Base-by-base conservation (phyloP, 1,140 invertebrate genomes). In the Agrypnia vestita region DNA sequence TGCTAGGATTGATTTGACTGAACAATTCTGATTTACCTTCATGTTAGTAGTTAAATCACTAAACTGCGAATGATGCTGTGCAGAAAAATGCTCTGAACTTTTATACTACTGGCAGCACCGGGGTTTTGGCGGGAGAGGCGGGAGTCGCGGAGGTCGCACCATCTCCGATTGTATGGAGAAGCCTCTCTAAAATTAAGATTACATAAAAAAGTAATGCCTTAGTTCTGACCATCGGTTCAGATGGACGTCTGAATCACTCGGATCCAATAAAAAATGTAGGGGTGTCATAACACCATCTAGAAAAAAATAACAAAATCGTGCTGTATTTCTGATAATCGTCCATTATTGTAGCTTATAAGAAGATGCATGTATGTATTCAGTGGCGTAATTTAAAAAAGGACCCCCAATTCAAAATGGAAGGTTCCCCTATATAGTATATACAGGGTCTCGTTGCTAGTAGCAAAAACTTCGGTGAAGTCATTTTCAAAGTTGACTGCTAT, bases 61-160 rank as follows among this genome's bases (percentile, higher is more conserved):
- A 76, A 80, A 69, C 76, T 71, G 79, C 76, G 72, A 83, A 61
- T 83, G 82, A 83, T 83, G 82, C 76, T 55, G 53, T 51, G 25
- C 64, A 47, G 62, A 64, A 73, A 80, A 62, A 43, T 53, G 62
- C 4, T 10, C 4, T n/a, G 59, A 76, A 64, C 78, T 83, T 83
- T 80, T 83, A 83, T 83, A 83, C 71, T 79, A 62, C 43, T 61
- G 55, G 67, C 61, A 44, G 47, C 6, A 35, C 55, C 46, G 51
- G 53, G 15, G 55, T 44, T 73, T 74, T 74, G 74, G 77, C 74
- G 59, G 71, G 51, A 47, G 55, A 51, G 21, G 17, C 17, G 64
- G 17, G 53, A 35, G 25, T 35, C 6, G 25, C 69, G 47, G 77
- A 77, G 56, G 76, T 74, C 71, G 71, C 21, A 56, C 71, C 71